phyloP scores from a whole-genome alignment of 2,797 vertebrate species.

The Lepidocolaptes lacrymiger region DNA sequence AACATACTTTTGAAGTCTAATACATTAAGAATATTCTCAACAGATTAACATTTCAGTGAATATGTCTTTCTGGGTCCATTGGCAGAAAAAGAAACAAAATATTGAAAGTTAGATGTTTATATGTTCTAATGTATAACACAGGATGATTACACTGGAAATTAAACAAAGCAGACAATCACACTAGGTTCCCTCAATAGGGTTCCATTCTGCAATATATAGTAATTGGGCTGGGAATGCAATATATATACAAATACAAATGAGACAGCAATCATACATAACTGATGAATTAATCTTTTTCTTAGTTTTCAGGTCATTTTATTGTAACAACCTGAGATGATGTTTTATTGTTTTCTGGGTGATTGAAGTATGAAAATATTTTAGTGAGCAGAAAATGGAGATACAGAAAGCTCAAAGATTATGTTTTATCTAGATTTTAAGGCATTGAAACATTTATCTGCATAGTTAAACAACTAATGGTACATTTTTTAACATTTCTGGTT shows the following conservation, averaged over 20 bases:
- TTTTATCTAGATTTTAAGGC: neutral
- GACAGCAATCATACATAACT: neutral
- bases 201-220: neutral
- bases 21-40: neutral
- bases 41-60: neutral
- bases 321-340: neutral
- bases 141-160: neutral
- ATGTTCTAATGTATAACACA: neutral
- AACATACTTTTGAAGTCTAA: neutral
- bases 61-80: neutral
- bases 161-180: neutral
- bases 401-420: neutral
- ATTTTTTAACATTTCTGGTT: neutral
- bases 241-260: neutral
- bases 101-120: neutral
- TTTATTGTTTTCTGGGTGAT: neutral
- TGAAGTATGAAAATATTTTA: neutral
- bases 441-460: neutral
- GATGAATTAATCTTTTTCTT: neutral
- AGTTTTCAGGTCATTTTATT: neutral
- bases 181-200: fast-evolving
- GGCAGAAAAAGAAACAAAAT: neutral
- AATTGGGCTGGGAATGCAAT: neutral
- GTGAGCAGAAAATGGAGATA: neutral
- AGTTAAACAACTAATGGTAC: neutral